A percentile compares a stretch with the other conserved stretches of the same genome.
Conservation (phyloP, 2,113 vertebrate genomes). For the Muntiacus reevesi region DNA sequence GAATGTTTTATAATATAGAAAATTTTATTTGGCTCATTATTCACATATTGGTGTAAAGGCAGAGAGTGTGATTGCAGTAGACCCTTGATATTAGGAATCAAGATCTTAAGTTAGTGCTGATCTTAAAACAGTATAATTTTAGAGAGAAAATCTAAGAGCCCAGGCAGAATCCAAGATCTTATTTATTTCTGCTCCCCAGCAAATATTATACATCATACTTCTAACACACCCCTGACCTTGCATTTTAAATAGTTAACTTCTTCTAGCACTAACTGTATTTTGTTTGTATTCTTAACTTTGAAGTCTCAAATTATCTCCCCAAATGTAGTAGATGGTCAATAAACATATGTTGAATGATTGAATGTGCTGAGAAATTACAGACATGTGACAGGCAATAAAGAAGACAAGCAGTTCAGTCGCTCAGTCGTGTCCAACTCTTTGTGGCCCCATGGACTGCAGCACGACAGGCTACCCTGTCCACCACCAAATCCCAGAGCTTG, state of each 20-base stretch:
- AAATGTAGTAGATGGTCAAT: neutral
- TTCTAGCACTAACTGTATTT: neutral
- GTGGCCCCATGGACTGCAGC: no score
- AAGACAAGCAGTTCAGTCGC: neutral
- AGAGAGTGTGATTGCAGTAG: neutral
- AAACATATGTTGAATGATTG: neutral
- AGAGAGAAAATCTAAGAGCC: neutral
- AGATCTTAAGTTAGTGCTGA: neutral
- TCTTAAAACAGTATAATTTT: neutral
- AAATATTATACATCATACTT: neutral
- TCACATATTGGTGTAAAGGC: neutral
- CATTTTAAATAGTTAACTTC: neutral
- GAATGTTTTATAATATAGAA: neutral
- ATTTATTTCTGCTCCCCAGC: neutral
- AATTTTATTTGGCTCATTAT: neutral
- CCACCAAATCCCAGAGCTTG: no score
- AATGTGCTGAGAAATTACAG: neutral
- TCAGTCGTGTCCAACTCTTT: no score
- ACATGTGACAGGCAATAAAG: neutral
- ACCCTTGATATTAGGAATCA: neutral
- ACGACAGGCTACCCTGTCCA: no score
- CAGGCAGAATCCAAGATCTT: neutral
- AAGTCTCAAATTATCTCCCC: neutral
- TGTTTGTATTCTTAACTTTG: neutral
- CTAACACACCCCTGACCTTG: neutral